Evolutionary conservation across 2,888 invertebrate genomes (phyloP).

Genomic region (Hydroisotoma schaefferi): DNA sequence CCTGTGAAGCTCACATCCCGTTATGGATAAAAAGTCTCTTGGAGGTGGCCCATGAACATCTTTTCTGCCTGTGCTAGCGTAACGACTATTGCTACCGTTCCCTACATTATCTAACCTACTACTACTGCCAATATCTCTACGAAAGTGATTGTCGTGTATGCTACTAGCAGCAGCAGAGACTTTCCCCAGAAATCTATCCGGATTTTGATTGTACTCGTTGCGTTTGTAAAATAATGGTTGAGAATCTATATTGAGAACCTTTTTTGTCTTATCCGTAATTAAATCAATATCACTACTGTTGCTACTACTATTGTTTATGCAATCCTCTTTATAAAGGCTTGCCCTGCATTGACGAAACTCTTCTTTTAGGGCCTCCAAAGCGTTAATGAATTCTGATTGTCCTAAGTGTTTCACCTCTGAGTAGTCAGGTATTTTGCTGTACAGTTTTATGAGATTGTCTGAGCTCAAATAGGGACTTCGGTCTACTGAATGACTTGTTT

Average conservation of each 20-base stretch:
- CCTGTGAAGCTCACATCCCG: conserved; percentile 38
- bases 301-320: background rate
- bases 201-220: conserved; percentile 2
- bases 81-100: too few relatives aligned
- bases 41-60: background rate
- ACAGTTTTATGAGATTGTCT: conserved; percentile 37
- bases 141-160: conserved; percentile 5
- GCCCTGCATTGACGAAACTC: conserved; percentile 46
- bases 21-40: conserved; percentile 30
- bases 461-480: too few relatives aligned
- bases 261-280: conserved; percentile 35
- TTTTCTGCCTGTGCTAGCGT: background rate
- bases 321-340: conserved; percentile 34
- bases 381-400: conserved; percentile 47
- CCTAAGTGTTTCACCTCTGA: conserved; percentile 46
- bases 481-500: too few relatives aligned
- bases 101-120: too few relatives aligned
- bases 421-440: conserved; percentile 46
- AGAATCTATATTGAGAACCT: conserved; percentile 27
- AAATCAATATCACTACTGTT: conserved; percentile 39
- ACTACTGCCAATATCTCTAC: too few relatives aligned
- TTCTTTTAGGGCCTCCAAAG: conserved; percentile 45
- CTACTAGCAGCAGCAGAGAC: background rate
- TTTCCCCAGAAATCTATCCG: conserved; percentile 5
- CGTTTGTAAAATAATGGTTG: conserved; percentile 12